Base-by-base conservation (phyloP, 37 sponge, comb jelly and placozoan species). In the Eunapius fragilis region DNA sequence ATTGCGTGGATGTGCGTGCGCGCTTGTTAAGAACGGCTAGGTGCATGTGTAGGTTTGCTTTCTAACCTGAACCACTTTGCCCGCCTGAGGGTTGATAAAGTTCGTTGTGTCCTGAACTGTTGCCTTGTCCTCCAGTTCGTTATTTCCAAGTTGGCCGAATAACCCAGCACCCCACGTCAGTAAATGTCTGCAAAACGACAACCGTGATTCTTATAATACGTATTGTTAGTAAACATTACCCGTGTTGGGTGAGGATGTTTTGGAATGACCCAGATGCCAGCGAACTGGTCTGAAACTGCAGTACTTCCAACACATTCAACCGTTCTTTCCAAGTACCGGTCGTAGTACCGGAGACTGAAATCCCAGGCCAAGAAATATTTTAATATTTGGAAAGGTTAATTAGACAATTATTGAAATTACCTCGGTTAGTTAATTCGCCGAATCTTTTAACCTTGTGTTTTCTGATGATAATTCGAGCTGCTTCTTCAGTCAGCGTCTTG, bases 81-180 rank as follows among this genome's bases (percentile, higher is more conserved):
- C 80, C 25, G 68, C 37, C 25, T 87, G 85, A 3, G 83, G 72
- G 3, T 81, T 78, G 25, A 93, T 58, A 36, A 70, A 58, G 45
- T 30, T 38, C 10, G 75, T 81, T 0, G 91, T 45, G 78, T 87
- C 82, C 24, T 84, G 85, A 30, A 49, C 78, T 25, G 69, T 49
- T 31, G 79, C 68, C 32, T 76, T 83, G 48, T 94, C 94, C n/a
- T 88, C 80, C 28, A 37, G 71, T 24, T 77, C 73, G 24, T 80
- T 78, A 38, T 94, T 90, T 68, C 94, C 92, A 33, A 92, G 79
- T 78, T 92, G 92, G 2, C 92, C 92, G 69, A 92, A 87, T 45
- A 34, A 35, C 12, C 92, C 92, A 76, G 92, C 88, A 71, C 92
- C 92, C 92, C 92, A 92, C 17, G 87, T 87, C 35, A 87, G 48